Evolutionary conservation across 2,888 invertebrate species (phyloP).

Genomic region (Agrochola lychnidis): DNA sequence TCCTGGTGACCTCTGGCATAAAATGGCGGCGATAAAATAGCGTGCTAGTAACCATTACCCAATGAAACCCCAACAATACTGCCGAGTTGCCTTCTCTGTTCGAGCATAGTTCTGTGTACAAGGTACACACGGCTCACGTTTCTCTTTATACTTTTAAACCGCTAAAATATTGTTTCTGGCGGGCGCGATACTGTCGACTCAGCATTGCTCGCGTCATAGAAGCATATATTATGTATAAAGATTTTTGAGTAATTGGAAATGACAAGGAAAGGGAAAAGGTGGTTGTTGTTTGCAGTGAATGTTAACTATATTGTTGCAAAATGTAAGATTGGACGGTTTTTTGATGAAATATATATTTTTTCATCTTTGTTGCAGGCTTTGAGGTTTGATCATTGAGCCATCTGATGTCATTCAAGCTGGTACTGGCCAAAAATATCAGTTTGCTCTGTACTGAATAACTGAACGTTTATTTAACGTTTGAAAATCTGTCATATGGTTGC

Average conservation of each 20-base stretch:
- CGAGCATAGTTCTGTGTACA: constrained; percentile 55
- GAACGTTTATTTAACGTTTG: neutral
- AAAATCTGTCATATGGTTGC: neutral
- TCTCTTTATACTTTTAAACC: constrained; percentile 86
- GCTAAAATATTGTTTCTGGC: constrained; percentile 88
- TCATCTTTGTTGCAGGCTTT: neutral
- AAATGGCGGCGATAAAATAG: constrained; percentile 47
- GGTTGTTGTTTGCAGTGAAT: neutral
- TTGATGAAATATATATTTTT: neutral
- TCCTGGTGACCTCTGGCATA: constrained; percentile 48
- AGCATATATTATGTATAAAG: constrained; percentile 64
- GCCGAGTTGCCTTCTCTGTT: constrained; percentile 61
- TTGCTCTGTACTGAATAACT: neutral
- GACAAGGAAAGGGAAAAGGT: constrained; percentile 30
- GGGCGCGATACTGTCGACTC: constrained; percentile 82
- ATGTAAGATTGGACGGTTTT: neutral
- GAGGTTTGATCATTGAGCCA: neutral
- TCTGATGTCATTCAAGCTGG: neutral
- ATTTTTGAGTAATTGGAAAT: constrained; percentile 65
- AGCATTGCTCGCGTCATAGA: constrained; percentile 72
- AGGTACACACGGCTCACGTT: constrained; percentile 70
- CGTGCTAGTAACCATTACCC: constrained; percentile 47
- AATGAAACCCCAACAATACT: constrained; percentile 55
- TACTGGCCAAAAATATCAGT: neutral
- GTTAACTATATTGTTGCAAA: neutral